Evolutionary conservation across 2,797 vertebrate genomes (phyloP), one percentile per base, ranked within the genome.

Genomic region (Poeciliopsis turneri): DNA sequence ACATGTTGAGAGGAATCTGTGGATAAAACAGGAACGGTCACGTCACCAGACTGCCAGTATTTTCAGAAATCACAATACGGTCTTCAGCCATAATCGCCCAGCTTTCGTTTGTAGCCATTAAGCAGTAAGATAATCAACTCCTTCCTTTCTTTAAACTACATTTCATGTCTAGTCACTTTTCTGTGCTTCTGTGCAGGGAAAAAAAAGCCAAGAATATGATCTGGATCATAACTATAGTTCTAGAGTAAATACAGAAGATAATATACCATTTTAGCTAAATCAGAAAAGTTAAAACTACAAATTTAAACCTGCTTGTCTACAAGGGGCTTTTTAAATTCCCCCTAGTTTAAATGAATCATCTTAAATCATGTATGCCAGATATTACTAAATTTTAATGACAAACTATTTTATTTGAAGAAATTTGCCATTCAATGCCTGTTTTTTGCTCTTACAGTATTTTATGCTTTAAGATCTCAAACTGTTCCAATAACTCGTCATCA

Each of bases 401-500:
- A 15, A 9, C 7, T 25, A 25, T 36, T 57, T n/a, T 41, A 30
- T 77, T 39, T 55, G 25, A 41, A 73, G 10, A 72, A 41, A 33
- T 75, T 64, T 33, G 36, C 12, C 25, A 53, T 71, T 73, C 30
- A 51, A 16, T n/a, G 33, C 28, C 9, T 11, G 11, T n/a, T 23
- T 28, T 57, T 79, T 78, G 43, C 66, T 74, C 55, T 73, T 0
- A 6, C 43, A 64, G 20, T 69, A 49, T 82, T 59, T 72, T 70
- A 77, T 70, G 20, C 77, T 79, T 30, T 25, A 76, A 88, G 66
- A 84, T 89, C 84, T 82, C 86, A 83, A 91, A 92, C 57, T 72
- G 78, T 86, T 90, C 81, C 88, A 91, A 88, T 86, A 88, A 88
- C 87, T 83, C 74, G 83, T 84, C 51, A 75, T 81, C 64, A 68